Evolutionary conservation across 1,140 invertebrate species (phyloP), one percentile per base, ranked within the genome.

Genomic region (Drosophila sproati): DNA sequence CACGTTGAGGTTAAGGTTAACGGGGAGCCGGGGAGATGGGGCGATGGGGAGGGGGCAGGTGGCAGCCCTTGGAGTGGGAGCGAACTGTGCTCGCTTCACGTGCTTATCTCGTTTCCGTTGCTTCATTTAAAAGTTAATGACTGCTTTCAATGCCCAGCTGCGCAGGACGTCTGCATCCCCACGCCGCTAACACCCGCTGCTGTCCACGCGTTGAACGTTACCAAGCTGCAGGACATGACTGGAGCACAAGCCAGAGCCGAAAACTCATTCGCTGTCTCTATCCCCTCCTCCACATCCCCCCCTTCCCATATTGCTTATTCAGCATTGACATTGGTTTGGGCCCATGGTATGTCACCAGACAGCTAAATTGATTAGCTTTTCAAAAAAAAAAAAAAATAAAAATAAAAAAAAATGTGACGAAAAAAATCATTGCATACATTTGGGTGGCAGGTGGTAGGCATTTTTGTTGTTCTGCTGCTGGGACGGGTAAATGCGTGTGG

Each of bases 61-160:
- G 35, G 31, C 20, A 20, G 20, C 20, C 20, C 20, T 20, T 20
- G 20, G 59, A 32, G 2, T 1, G 7, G 47, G 54, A 28, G 51
- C 57, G 32, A 55, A 34, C 43, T 45, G 48, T 71, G 59, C 64
- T 71, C 85, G 77, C 85, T 72, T 78, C 78, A 89, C 85, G 85
- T 89, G 85, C 85, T 89, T 89, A 89, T 89, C 85, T 81, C 67
- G 85, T 89, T 89, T 89, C 85, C 85, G 85, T 83, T 83, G 71
- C 86, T 89, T 89, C 85, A 85, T 89, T 89, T 89, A 89, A 89
- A 89, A 89, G 85, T 89, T 89, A 89, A 89, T 89, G 85, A 89
- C 86, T 78, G 78, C 85, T 89, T 89, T 89, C 83, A 89, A 73
- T 89, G 85, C 52, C 70, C 76, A 66, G 51, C 59, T 71, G 73